Evolutionary conservation across 2,797 vertebrate genomes (phyloP).

Genomic region (Pangasius sanitwongsei): DNA sequence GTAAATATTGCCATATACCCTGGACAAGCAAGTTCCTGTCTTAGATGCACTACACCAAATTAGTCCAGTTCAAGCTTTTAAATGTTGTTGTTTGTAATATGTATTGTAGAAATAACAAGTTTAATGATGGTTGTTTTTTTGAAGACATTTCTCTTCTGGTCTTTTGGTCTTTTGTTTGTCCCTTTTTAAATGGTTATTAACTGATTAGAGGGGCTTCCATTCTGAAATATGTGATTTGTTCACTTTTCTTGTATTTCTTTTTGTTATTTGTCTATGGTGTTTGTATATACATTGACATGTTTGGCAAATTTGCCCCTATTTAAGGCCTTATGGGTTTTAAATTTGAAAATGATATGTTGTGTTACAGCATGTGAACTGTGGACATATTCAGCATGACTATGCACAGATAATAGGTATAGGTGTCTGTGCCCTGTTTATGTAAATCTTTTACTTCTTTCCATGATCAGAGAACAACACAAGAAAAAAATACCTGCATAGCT

Average conservation of each 20-base stretch:
- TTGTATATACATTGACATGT: conserved; percentile 62
- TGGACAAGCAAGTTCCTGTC: conserved; percentile 1
- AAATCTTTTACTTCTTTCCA: conserved; percentile 60
- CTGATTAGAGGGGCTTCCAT: conserved; percentile 63
- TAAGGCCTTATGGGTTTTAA: conserved; percentile 56
- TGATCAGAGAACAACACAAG: conserved; percentile 53
- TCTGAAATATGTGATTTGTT: conserved; percentile 63
- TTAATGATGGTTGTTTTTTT: conserved; percentile 25
- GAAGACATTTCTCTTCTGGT: conserved; percentile 37
- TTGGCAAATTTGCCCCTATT: conserved; percentile 59
- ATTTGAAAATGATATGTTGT: conserved; percentile 60
- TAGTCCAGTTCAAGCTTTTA: conserved; percentile 43
- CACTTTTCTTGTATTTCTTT: conserved; percentile 47
- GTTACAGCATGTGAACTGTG: conserved; percentile 78
- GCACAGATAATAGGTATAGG: conserved; percentile 69
- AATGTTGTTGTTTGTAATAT: conserved; percentile 43
- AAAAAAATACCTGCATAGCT: conserved; percentile 21
- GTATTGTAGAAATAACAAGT: conserved; percentile 34
- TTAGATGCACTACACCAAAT: conserved; percentile 39
- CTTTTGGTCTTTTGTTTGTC: conserved; percentile 64
- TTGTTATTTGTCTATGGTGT: conserved; percentile 62
- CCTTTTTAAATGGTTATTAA: conserved; percentile 68
- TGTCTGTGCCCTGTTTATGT: conserved; percentile 68
- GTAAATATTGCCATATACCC: conserved; percentile 42
- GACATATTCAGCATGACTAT: conserved; percentile 80